Evolutionary conservation across 1,140 invertebrate genomes (phyloP).

Genomic region (Procambarus clarkii): DNA sequence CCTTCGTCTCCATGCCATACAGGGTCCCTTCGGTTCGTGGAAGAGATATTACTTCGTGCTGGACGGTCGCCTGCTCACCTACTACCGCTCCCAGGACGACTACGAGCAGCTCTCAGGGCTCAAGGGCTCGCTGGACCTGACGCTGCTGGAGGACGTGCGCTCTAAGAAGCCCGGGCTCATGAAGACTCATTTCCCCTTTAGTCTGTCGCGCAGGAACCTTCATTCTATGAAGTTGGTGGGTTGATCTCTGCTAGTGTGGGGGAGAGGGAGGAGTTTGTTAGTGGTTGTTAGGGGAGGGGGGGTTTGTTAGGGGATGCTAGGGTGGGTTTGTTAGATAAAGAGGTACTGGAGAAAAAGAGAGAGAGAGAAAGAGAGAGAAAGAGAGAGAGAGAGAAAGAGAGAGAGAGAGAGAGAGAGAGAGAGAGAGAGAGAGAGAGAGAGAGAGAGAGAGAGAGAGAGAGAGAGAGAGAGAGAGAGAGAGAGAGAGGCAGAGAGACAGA

Average conservation of each 20-base stretch:
- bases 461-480: no score
- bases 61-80: constrained; percentile 45
- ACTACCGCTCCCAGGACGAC: constrained; percentile 33
- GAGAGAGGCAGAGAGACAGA: no score
- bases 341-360: no score
- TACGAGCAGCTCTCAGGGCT: neutral
- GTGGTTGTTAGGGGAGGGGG: neutral
- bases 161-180: constrained; percentile 14
- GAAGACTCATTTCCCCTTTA: constrained; percentile 39
- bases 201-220: constrained; percentile 1
- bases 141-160: constrained; percentile 15
- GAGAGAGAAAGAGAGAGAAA: no score
- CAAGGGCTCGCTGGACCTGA: constrained; percentile 47
- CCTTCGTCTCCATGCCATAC: neutral
- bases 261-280: neutral
- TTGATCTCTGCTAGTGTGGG: neutral
- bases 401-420: no score
- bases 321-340: neutral
- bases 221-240: constrained; percentile 18
- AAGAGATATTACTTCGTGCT: constrained; percentile 52
- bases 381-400: no score
- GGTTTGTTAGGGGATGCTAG: neutral
- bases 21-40: constrained; percentile 30
- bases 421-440: no score
- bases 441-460: no score